Percentiles rank a stretch among this genome's conserved stretches.
phyloP scores from a whole-genome alignment of 2,113 vertebrate species.

The Coptodon rendalli region DNA sequence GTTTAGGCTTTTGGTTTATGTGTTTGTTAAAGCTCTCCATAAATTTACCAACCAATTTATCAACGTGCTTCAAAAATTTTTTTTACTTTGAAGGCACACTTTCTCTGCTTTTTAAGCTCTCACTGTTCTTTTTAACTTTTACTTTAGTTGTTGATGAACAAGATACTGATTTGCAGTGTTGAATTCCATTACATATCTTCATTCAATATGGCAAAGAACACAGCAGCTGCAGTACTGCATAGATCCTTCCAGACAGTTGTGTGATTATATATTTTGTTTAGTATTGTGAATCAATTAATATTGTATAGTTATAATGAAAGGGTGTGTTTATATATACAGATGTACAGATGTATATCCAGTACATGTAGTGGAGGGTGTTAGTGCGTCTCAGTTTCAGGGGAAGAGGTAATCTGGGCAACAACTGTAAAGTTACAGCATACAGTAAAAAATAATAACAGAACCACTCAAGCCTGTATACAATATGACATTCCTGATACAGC shows the following conservation, averaged over 20 bases:
- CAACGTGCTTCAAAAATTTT: neutral
- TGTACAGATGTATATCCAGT: neutral
- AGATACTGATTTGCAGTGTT: neutral
- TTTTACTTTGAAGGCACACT: neutral
- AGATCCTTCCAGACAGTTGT: neutral
- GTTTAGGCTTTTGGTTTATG: neutral
- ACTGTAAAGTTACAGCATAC: neutral
- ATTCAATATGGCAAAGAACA: neutral
- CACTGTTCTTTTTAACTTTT: neutral
- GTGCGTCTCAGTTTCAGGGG: neutral
- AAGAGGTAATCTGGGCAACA: neutral
- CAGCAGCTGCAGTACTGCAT: neutral
- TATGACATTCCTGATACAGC: neutral
- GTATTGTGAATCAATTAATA: neutral
- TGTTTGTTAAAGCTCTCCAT: neutral
- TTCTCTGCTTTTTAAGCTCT: neutral
- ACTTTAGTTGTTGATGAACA: neutral
- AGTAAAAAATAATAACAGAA: neutral
- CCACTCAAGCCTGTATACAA: neutral
- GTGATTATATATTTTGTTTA: neutral
- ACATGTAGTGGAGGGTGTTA: neutral
- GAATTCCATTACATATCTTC: neutral
- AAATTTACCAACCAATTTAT: neutral
- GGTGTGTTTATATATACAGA: neutral
- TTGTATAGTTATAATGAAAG: neutral